Evolutionary conservation across 1,140 invertebrate genomes (phyloP).

Genomic region (Diorhabda sublineata): DNA sequence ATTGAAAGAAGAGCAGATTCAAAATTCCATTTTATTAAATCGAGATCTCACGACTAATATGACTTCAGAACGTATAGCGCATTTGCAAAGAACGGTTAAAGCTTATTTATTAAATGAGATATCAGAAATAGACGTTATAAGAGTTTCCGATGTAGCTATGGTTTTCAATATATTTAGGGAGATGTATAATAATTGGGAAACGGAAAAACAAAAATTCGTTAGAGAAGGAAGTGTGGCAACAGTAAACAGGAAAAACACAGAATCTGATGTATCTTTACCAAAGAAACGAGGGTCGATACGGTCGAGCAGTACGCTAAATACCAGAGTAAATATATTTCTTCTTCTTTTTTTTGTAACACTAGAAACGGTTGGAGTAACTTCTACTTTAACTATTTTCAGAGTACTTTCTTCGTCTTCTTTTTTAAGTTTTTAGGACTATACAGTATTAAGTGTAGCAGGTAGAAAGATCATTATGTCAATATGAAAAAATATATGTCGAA

Average conservation of each 20-base stretch:
- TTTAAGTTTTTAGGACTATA: too few relatives aligned
- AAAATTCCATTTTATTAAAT: constrained; percentile 34
- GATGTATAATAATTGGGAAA: constrained; percentile 25
- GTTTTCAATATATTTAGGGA: constrained; percentile 32
- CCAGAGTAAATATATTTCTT: neutral
- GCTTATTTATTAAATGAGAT: constrained; percentile 31
- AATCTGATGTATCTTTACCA: constrained; percentile 7
- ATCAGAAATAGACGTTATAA: constrained; percentile 32
- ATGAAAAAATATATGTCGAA: too few relatives aligned
- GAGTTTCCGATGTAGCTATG: constrained; percentile 28
- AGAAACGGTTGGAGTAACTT: too few relatives aligned
- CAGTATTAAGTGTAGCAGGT: too few relatives aligned
- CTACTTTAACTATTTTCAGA: too few relatives aligned
- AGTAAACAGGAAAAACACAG: constrained; percentile 4
- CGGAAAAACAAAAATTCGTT: constrained; percentile 21
- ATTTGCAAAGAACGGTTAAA: constrained; percentile 28
- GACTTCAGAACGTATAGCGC: constrained; percentile 27
- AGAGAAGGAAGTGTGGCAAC: constrained; percentile 8
- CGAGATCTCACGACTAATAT: constrained; percentile 30
- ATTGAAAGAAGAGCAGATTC: constrained; percentile 28
- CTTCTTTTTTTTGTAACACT: neutral
- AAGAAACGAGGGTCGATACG: constrained; percentile 12
- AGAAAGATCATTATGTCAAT: too few relatives aligned
- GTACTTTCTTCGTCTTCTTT: too few relatives aligned
- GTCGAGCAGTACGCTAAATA: constrained; percentile 14